Conservation (phyloP, 2,888 invertebrate genomes). For the Podotricha telesiphe region DNA sequence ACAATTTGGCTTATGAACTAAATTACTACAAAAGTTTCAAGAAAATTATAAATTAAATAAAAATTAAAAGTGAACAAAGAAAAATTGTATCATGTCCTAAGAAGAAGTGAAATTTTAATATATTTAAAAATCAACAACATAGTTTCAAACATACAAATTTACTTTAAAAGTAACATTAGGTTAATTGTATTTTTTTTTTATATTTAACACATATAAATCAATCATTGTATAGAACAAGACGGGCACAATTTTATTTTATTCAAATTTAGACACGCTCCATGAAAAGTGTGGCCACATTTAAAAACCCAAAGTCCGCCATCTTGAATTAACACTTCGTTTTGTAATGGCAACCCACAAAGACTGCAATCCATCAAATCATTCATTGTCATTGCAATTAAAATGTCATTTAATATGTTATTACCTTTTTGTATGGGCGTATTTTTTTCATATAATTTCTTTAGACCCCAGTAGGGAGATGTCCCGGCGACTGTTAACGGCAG, state of each 20-base stretch:
- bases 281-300: slow-evolving; percentile 85
- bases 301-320: slow-evolving; percentile 86
- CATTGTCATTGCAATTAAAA: slow-evolving; percentile 58
- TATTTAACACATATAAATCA: background rate
- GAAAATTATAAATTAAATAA: too few relatives aligned
- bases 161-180: too few relatives aligned
- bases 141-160: too few relatives aligned
- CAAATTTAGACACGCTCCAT: slow-evolving; percentile 84
- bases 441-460: slow-evolving; percentile 55
- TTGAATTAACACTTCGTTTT: slow-evolving; percentile 83
- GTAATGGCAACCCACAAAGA: slow-evolving; percentile 84
- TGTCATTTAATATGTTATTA: slow-evolving; percentile 52
- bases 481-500: slow-evolving; percentile 72
- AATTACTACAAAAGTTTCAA: too few relatives aligned
- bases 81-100: too few relatives aligned
- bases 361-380: slow-evolving; percentile 70
- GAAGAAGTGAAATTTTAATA: too few relatives aligned
- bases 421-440: slow-evolving; percentile 44
- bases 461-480: slow-evolving; percentile 80
- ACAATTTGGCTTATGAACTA: too few relatives aligned
- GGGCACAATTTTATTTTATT: slow-evolving; percentile 80
- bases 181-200: background rate
- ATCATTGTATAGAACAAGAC: slow-evolving; percentile 57
- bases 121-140: too few relatives aligned
- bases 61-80: too few relatives aligned